Evolutionary conservation across 2,797 vertebrate species (phyloP), one percentile per base, ranked within the genome.

Genomic region (Cirrhinus mrigala): DNA sequence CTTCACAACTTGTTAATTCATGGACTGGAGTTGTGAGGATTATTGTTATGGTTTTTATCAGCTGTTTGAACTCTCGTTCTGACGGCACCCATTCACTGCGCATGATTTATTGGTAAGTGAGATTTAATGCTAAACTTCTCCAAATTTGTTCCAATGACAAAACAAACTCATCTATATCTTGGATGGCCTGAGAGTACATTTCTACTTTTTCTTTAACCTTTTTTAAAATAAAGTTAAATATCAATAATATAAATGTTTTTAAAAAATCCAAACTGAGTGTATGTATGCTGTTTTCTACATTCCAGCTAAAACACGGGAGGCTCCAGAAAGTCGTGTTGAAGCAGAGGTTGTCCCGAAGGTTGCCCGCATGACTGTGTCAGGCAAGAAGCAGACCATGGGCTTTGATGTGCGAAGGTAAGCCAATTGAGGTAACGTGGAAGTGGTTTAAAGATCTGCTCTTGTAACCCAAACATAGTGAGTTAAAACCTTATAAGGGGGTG

Each of bases 351-450:
- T 99, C 64, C 96, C 97, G 79, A 99, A 99, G 95, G 96, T 99
- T 93, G 96, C 98, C 87, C 97, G 97, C 90, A 99, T 99, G 98
- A 99, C 97, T 6, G 95, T 99, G 78, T 98, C 98, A 86, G 98
- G 98, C 90, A 99, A 97, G 95, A 99, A 99, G 94, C 97, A 97
- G 82, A 97, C 97, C 82, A 98, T 98, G 96, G 98, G 98, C 92
- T 99, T 99, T 91, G 97, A 98, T 91, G 97, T 99, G 86, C 97
- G 96, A 89, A 95, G 97, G 98, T 99, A 97, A 93, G 92, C 66
- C 52, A 77, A 16, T 68, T 2, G 11, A 52, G 48, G 40, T 70
- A 58, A 50, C 3, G 2, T 33, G n/a, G 20, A 24, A 56, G 52
- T 84, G 82, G 33, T 78, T 73, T 76, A 56, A 77, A 76, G 15